Evolutionary conservation across 2,797 vertebrate species (phyloP).

Genomic region (Bovichtus diacanthus): DNA sequence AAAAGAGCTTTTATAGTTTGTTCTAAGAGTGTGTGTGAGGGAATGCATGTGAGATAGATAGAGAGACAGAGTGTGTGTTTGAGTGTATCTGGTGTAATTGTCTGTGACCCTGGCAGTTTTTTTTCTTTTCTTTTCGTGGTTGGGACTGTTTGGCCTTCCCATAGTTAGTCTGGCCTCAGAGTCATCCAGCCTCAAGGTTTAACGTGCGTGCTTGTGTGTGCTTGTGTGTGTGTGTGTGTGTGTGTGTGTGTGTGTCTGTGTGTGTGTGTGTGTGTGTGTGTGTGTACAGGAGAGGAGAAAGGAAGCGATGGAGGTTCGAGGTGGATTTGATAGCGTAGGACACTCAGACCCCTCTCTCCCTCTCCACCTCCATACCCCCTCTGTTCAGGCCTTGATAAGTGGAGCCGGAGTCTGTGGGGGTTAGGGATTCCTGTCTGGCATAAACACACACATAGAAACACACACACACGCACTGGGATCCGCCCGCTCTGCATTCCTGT

Average conservation of each 20-base stretch:
- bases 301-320: conserved; percentile 62
- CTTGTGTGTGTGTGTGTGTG: conserved; percentile 30
- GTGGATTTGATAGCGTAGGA: conserved; percentile 69
- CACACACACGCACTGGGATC: conserved; percentile 65
- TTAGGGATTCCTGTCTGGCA: conserved; percentile 87
- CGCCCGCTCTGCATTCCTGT: conserved; percentile 87
- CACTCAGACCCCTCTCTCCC: conserved; percentile 63
- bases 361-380: conserved; percentile 58
- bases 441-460: conserved; percentile 69
- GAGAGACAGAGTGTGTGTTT: conserved; percentile 23
- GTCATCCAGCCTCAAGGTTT: conserved; percentile 73
- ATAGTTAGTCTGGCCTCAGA: conserved; percentile 70
- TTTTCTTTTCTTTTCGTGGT: conserved; percentile 55
- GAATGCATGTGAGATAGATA: not conserved
- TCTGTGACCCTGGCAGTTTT: conserved; percentile 67
- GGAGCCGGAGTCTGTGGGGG: conserved; percentile 85
- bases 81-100: conserved; percentile 47
- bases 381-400: conserved; percentile 83
- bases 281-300: conserved; percentile 45
- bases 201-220: conserved; percentile 48
- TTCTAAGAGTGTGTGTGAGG: not conserved
- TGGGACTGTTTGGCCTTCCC: conserved; percentile 75
- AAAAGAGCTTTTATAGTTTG: conserved; percentile 6
- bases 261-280: conserved; percentile 48
- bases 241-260: conserved; percentile 27